Conservation (phyloP, 2,888 invertebrate genomes). For the Tuta absoluta region DNA sequence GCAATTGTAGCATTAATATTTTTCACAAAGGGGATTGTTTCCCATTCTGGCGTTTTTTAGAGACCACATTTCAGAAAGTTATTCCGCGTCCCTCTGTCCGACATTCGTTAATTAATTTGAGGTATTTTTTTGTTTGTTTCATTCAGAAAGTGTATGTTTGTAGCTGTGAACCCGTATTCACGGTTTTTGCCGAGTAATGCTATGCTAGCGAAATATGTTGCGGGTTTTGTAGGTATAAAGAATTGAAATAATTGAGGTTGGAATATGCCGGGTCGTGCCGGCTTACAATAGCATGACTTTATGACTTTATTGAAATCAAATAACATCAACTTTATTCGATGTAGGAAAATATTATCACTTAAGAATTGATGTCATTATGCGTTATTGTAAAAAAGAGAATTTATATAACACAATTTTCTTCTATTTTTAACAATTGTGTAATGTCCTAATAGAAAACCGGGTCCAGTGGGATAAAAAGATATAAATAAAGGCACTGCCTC, state of each 20-base stretch:
- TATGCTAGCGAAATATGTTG: not conserved
- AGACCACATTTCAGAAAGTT: conserved; percentile 28
- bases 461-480: too few species aligned
- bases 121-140: conserved; percentile 11
- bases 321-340: too few species aligned
- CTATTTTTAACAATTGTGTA: too few species aligned
- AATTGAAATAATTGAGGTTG: not conserved
- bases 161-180: not conserved
- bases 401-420: too few species aligned
- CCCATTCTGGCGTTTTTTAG: conserved; percentile 14
- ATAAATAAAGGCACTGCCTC: too few species aligned
- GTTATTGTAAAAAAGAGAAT: too few species aligned
- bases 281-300: too few species aligned
- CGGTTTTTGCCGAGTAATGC: not conserved
- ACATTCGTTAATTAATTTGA: conserved; percentile 21
- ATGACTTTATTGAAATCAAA: too few species aligned
- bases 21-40: conserved; percentile 21
- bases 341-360: too few species aligned
- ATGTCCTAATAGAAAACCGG: too few species aligned
- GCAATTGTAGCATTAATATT: conserved; percentile 18
- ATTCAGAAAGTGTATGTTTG: conserved; percentile 8
- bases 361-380: too few species aligned
- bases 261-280: too few species aligned
- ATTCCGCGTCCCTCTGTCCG: conserved; percentile 20
- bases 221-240: not conserved